Percentiles rank a stretch among this genome's conserved stretches.
These are phyloP conservation scores for Aptenodytes forsteri DNA, from an alignment of 2,113 vertebrate species.

Conservation along the genomic window DNA sequence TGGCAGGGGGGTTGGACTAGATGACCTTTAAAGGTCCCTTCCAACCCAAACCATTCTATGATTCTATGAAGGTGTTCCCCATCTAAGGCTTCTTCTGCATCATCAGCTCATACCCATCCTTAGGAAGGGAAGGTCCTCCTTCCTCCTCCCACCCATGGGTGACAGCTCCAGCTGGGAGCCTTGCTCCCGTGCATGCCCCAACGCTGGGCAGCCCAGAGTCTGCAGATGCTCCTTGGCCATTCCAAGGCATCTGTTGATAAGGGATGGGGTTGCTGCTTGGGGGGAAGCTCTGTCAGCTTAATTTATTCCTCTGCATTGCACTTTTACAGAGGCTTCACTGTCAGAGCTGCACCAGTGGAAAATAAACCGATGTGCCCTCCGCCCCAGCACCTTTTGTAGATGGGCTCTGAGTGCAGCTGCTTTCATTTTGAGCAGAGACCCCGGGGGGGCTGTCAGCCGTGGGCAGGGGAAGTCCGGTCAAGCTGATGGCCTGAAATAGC, in stretches of 20 bases:
- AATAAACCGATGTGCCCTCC: background rate
- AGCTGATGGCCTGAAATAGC: background rate
- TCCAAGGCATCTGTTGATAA: background rate
- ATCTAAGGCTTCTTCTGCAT: background rate
- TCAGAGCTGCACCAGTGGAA: background rate
- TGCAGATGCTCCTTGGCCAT: background rate
- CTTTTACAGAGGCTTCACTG: background rate
- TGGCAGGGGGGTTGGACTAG: background rate
- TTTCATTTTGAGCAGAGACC: background rate
- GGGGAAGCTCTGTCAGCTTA: background rate
- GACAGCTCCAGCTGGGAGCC: background rate
- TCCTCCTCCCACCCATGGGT: background rate
- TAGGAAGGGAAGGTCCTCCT: background rate
- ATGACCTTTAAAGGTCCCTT: background rate
- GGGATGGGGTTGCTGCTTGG: background rate
- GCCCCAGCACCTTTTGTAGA: background rate
- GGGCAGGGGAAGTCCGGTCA: background rate
- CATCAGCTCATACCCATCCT: background rate
- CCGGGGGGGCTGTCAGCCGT: rapidly evolving
- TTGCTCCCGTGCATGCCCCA: background rate
- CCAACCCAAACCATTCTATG: background rate
- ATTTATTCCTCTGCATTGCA: background rate
- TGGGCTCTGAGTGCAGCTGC: background rate
- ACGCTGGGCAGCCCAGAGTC: background rate
- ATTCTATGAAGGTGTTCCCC: background rate